A percentile compares a stretch with the other conserved stretches of the same genome.
Evolutionary conservation across 2,113 vertebrate species (phyloP).

Genomic region (Dryoscopus gambensis): DNA sequence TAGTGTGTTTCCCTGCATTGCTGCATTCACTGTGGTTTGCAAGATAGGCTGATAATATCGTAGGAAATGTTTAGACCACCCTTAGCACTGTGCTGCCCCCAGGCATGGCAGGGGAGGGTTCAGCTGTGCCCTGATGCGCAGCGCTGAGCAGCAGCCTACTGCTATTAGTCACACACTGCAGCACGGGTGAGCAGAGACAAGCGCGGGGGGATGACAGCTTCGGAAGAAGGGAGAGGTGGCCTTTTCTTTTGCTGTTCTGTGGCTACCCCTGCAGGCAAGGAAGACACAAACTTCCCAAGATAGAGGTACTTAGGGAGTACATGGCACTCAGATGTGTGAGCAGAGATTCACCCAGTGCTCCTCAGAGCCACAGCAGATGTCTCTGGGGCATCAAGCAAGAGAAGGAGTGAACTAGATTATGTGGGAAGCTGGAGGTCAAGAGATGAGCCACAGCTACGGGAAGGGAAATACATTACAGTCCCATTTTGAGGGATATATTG

Average conservation of each 20-base stretch:
- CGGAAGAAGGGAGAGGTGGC: background rate
- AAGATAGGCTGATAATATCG: background rate
- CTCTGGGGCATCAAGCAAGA: background rate
- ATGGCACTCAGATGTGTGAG: background rate
- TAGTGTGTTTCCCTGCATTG: background rate
- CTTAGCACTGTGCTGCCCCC: background rate
- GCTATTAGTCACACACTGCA: background rate
- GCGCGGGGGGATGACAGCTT: background rate
- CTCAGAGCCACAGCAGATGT: background rate
- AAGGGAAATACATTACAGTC: background rate
- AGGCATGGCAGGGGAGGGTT: background rate
- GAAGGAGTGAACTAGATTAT: background rate
- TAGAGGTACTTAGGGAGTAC: background rate
- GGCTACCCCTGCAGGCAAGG: slow-evolving; percentile 40
- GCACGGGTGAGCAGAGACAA: background rate
- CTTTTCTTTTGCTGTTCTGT: background rate
- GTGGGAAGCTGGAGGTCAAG: background rate
- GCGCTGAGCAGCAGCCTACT: background rate
- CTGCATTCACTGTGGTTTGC: background rate
- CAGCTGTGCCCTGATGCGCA: background rate
- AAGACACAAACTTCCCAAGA: background rate
- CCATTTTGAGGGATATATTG: background rate
- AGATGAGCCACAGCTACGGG: background rate
- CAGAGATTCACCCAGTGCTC: background rate
- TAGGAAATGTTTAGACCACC: background rate